Percentiles rank a stretch among this genome's conserved stretches.
These are phyloP conservation scores for Drepanosiphum platanoidis DNA, from an alignment of 2,888 invertebrate species.

Conservation along the genomic window DNA sequence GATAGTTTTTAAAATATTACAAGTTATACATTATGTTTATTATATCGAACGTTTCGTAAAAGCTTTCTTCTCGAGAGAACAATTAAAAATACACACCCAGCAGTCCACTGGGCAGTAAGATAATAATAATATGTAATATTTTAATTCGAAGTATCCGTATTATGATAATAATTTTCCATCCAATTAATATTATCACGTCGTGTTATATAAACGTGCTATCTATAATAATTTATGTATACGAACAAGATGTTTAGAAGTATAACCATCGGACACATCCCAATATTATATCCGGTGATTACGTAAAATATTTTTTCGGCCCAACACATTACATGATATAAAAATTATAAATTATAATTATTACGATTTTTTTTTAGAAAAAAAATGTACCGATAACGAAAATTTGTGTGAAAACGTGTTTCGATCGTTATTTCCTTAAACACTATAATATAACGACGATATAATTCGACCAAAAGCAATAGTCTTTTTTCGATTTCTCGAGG, in stretches of 20 bases:
- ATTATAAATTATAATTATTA: not conserved
- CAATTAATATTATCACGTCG: not conserved
- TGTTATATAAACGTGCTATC: too few species aligned
- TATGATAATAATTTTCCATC: not conserved
- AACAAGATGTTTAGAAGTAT: not conserved
- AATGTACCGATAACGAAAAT: not conserved
- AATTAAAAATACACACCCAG: not conserved
- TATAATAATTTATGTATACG: too few species aligned
- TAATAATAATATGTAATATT: too few species aligned
- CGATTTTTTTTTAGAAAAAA: too few species aligned
- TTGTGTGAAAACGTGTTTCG: not conserved
- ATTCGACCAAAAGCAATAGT: constrained; percentile 15
- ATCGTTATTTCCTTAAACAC: not conserved
- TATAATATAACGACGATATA: not conserved
- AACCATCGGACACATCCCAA: not conserved
- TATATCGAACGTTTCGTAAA: not conserved
- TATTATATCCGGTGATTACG: not conserved
- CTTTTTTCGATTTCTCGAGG: not conserved
- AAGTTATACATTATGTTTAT: not conserved
- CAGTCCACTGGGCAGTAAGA: too few species aligned
- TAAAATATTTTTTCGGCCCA: not conserved
- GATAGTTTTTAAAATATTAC: not conserved
- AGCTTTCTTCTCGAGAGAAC: not conserved
- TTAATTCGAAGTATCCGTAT: not conserved
- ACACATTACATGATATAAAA: not conserved